phyloP scores from a whole-genome alignment of 1,140 invertebrate genomes.

The Pemphigus obesinymphae region DNA sequence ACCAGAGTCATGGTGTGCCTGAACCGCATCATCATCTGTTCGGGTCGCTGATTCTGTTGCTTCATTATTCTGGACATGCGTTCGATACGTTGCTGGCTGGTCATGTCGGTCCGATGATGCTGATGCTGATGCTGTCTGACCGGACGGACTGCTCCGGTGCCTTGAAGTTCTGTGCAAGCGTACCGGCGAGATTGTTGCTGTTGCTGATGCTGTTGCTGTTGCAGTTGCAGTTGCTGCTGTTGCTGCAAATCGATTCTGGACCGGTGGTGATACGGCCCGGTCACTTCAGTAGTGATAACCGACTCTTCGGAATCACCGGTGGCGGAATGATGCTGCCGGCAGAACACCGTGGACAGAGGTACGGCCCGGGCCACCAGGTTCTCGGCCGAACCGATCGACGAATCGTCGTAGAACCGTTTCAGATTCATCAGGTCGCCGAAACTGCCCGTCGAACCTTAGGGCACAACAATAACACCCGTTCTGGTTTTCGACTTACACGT shows the following conservation, averaged over 20 bases:
- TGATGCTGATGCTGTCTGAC: neutral
- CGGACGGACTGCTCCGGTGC: neutral
- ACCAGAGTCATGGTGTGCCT: neutral
- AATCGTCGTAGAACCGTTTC: constrained; percentile 61
- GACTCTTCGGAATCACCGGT: constrained; percentile 47
- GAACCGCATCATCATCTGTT: neutral
- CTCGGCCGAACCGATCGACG: constrained; percentile 43
- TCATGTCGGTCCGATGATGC: constrained; percentile 49
- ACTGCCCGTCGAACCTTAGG: constrained; percentile 53
- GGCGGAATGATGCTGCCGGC: constrained; percentile 52
- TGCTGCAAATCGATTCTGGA: constrained; percentile 43
- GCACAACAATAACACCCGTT: neutral
- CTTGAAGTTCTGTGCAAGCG: neutral
- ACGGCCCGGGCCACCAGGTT: constrained; percentile 60
- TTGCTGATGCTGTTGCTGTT: neutral
- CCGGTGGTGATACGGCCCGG: constrained; percentile 44
- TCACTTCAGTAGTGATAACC: constrained; percentile 47
- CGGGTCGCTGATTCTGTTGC: constrained; percentile 46
- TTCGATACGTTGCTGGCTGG: constrained; percentile 60
- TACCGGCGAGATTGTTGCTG: neutral
- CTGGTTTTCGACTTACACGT: neutral
- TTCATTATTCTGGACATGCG: constrained; percentile 62
- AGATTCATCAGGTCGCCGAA: constrained; percentile 74
- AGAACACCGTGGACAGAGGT: constrained; percentile 65
- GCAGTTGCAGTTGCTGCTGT: neutral